These are phyloP conservation scores for Cancer borealis DNA, from an alignment of 2,888 invertebrate species.

Conservation along the genomic window DNA sequence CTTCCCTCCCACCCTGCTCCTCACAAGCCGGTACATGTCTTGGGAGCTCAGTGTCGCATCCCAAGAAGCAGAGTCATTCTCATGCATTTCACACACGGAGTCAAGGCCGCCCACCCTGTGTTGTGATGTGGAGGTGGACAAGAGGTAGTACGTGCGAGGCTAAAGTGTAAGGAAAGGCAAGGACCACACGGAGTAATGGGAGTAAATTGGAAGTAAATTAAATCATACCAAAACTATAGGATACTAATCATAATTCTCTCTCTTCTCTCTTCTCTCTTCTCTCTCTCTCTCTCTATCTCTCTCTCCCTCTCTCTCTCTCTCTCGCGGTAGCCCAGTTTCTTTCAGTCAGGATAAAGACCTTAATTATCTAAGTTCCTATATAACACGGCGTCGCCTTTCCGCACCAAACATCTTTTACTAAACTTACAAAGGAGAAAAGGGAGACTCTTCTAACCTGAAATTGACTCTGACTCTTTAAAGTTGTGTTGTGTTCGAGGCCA, in stretches of 20 bases:
- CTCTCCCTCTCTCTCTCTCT: slow-evolving; percentile 30
- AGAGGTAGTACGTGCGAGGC: no score
- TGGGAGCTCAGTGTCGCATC: neutral
- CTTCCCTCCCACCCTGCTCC: neutral
- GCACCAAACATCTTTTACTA: neutral
- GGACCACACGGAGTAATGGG: no score
- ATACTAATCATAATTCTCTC: neutral
- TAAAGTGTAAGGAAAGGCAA: no score
- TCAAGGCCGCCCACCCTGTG: neutral
- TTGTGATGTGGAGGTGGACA: no score
- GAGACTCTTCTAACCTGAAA: neutral
- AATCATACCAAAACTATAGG: neutral
- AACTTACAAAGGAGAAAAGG: neutral
- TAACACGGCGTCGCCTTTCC: neutral
- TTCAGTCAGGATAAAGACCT: neutral
- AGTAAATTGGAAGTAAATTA: no score
- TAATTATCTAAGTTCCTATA: neutral
- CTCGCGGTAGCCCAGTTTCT: neutral
- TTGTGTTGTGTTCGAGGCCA: neutral
- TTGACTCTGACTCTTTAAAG: neutral
- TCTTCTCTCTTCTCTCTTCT: neutral
- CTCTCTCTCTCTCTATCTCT: slow-evolving; percentile 42
- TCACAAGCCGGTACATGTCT: neutral
- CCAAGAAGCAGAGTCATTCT: neutral
- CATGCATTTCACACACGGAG: neutral